These are phyloP conservation scores for Entelurus aequoreus DNA, from an alignment of 2,113 vertebrate genomes.

Conservation along the genomic window DNA sequence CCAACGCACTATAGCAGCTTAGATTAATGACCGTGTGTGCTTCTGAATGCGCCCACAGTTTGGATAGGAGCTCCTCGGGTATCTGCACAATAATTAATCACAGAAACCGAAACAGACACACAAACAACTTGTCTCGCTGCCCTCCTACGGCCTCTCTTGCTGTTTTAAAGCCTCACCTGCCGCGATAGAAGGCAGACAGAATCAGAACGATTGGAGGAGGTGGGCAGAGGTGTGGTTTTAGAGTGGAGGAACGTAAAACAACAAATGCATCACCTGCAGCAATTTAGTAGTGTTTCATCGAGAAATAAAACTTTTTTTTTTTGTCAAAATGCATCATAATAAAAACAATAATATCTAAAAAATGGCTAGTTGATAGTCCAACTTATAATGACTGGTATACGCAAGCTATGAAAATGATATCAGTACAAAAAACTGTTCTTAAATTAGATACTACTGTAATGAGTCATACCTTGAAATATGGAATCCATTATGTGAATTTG, in stretches of 20 bases:
- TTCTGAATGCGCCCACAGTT: conserved; percentile 22
- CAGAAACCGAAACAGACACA: conserved; percentile 14
- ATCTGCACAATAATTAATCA: conserved; percentile 53
- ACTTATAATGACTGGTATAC: no score
- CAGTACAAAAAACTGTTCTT: no score
- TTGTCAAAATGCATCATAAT: no score
- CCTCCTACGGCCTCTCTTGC: conserved; percentile 39
- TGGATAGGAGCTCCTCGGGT: conserved; percentile 37
- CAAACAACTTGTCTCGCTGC: conserved; percentile 19
- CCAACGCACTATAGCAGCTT: conserved; percentile 25
- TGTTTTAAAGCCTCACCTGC: conserved; percentile 67
- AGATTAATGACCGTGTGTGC: conserved; percentile 40
- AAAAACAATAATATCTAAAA: no score
- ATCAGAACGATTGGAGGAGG: conserved; percentile 43
- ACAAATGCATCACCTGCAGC: no score
- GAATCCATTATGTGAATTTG: no score
- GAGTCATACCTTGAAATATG: no score
- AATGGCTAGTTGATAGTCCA: no score
- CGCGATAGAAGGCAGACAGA: conserved; percentile 58
- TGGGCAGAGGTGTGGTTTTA: conserved; percentile 42
- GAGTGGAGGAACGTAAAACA: conserved; percentile 9
- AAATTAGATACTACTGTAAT: no score
- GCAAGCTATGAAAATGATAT: no score
- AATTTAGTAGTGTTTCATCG: no score
- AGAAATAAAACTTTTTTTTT: no score